Percentiles rank a stretch among this genome's conserved stretches.
Evolutionary conservation across 2,888 invertebrate species (phyloP).

Genomic region (Abscondita cerata): DNA sequence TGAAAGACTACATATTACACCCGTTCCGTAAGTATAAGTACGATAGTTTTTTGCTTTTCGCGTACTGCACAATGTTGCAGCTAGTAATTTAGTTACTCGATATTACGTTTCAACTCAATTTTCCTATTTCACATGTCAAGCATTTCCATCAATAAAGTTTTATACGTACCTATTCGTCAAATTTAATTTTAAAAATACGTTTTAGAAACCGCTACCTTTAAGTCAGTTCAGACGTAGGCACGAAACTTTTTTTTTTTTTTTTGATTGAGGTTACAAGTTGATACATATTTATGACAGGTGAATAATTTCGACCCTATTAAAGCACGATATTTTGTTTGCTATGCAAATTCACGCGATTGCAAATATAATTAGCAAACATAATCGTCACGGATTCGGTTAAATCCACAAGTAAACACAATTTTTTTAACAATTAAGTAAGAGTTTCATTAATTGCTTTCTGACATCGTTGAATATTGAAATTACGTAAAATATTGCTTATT

Average conservation of each 20-base stretch:
- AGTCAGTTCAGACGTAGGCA: background rate
- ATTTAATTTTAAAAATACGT: background rate
- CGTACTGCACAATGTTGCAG: background rate
- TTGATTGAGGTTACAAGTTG: slow-evolving; percentile 1
- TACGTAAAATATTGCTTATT: too few species aligned
- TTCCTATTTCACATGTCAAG: background rate
- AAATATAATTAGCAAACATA: slow-evolving; percentile 15
- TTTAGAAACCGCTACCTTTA: background rate
- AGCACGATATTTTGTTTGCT: slow-evolving; percentile 18
- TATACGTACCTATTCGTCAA: background rate
- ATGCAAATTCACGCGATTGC: slow-evolving; percentile 14
- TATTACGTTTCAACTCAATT: slow-evolving; percentile 9
- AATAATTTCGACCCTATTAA: slow-evolving; percentile 14
- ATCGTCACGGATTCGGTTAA: slow-evolving; percentile 8
- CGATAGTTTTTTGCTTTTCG: background rate
- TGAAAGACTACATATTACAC: too few species aligned
- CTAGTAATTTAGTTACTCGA: slow-evolving; percentile 7
- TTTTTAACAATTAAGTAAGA: too few species aligned
- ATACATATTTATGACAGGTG: slow-evolving; percentile 12
- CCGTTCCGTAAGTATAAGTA: too few species aligned
- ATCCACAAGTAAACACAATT: background rate
- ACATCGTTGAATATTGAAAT: too few species aligned
- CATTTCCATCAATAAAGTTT: background rate
- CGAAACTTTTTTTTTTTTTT: background rate
- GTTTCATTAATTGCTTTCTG: too few species aligned